Evolutionary conservation across 2,113 vertebrate species (phyloP).

Genomic region (Copsychus sechellarum): DNA sequence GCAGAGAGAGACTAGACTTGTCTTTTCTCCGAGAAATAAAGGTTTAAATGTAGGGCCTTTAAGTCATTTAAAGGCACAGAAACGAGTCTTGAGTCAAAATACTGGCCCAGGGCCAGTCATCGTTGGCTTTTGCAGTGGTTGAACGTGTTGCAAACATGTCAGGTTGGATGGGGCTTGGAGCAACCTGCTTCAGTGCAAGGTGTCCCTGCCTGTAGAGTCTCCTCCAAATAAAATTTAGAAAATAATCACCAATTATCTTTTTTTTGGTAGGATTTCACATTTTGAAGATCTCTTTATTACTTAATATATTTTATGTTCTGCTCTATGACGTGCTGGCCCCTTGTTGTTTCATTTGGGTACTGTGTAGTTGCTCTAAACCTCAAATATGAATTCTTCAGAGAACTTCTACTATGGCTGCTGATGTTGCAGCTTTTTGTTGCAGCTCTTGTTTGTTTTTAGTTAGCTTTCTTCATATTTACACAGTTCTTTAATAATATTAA

Average conservation of each 20-base stretch:
- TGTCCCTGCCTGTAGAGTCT: background rate
- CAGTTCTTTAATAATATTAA: background rate
- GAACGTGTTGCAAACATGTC: background rate
- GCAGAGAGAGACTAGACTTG: background rate
- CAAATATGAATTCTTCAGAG: background rate
- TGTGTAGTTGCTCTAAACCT: background rate
- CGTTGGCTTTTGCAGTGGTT: background rate
- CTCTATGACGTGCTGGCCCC: background rate
- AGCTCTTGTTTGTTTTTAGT: background rate
- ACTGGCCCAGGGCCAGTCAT: accelerated
- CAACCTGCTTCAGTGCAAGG: background rate
- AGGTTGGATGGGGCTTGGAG: background rate
- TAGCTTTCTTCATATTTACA: background rate
- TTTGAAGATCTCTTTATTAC: background rate
- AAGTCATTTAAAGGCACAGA: background rate
- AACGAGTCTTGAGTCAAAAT: background rate
- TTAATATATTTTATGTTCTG: background rate
- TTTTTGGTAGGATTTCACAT: background rate
- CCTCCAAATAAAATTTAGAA: background rate
- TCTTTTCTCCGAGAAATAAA: background rate
- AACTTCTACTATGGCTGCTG: background rate
- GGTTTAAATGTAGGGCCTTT: background rate
- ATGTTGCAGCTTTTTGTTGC: background rate
- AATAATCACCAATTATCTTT: background rate
- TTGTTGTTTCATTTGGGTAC: background rate